Evolutionary conservation across 1,140 invertebrate genomes (phyloP), one percentile per base, ranked within the genome.

Genomic region (Luehdorfia chinensis): DNA sequence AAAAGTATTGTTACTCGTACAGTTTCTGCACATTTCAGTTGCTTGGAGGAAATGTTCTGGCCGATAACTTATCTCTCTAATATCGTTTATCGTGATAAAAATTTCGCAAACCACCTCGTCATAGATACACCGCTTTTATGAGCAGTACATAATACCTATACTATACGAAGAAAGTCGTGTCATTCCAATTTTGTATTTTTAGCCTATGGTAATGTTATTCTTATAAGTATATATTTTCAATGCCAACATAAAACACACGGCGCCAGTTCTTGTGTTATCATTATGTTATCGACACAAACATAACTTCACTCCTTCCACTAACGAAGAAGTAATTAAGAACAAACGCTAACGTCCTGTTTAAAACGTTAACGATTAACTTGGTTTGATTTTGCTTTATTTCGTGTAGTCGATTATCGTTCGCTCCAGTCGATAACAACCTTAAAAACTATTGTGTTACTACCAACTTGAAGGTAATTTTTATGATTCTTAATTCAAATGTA

Each of bases 21-120:
- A 55, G 53, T 44, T 50, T 51, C 32, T 31, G 11, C 50, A 47
- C 37, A 50, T 43, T 37, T 48, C 43, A 47, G 71, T 75, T 73
- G 64, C 71, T 60, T 68, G 49, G 67, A 72, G 73, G 75, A 79
- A 79, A 75, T 54, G 65, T 50, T 49, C 48, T 48, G 37, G 34
- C 18, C 47, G 12, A 39, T 63, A 61, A 60, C 57, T 74, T 73
- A 73, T 68, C 66, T 37, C 14, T 1, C 25, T 50, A 54, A 51
- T 44, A 54, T 39, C 43, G 45, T 47, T 60, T 58, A 69, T 67
- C 66, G 47, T 30, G 59, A 66, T 63, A 68, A 54, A 18, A 59
- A 51, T 60, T 67, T 64, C 33, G 63, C 68, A 53, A 62, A 59
- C 47, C 39, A 62, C 55, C 21, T 55, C 58, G 53, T 59, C 65